Percentiles rank a stretch among this genome's conserved stretches.
phyloP scores from a whole-genome alignment of 1,140 invertebrate genomes.

The Venustaconcha ellipsiformis region DNA sequence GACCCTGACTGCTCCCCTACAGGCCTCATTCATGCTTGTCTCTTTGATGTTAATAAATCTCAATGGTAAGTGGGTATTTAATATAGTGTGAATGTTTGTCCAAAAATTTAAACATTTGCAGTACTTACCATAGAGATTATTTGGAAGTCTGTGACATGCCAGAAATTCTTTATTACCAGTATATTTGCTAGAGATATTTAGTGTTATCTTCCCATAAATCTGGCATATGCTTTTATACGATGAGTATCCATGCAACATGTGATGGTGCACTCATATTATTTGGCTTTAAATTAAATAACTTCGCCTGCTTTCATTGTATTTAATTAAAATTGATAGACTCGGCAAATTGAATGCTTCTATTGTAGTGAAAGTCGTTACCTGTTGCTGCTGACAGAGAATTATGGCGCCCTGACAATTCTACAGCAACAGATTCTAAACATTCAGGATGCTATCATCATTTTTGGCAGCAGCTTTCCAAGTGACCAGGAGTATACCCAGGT shows the following conservation, averaged over 20 bases:
- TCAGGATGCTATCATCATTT: conserved; percentile 41
- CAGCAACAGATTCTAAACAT: conserved; percentile 43
- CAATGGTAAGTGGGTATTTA: neutral
- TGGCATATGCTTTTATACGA: too few relatives aligned
- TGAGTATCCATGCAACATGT: too few relatives aligned
- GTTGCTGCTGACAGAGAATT: conserved; percentile 58
- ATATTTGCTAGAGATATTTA: too few relatives aligned
- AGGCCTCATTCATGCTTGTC: conserved; percentile 41
- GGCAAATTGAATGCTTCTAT: neutral
- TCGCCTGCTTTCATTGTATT: neutral
- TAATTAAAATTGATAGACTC: neutral
- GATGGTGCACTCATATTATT: too few relatives aligned
- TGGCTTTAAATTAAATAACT: too few relatives aligned
- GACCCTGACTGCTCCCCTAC: conserved; percentile 37
- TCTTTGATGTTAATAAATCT: conserved; percentile 24
- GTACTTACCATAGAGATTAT: too few relatives aligned
- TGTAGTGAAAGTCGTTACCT: conserved; percentile 59
- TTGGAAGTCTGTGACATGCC: too few relatives aligned
- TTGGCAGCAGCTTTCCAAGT: conserved; percentile 58
- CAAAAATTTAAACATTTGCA: too few relatives aligned
- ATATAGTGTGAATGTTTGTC: too few relatives aligned
- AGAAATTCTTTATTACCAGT: too few relatives aligned
- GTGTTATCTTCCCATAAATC: too few relatives aligned
- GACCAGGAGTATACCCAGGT: conserved; percentile 24
- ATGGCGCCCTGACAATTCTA: conserved; percentile 49